Base-by-base conservation (phyloP, 2,888 invertebrate genomes). In the Tetragonula carbonaria region DNA sequence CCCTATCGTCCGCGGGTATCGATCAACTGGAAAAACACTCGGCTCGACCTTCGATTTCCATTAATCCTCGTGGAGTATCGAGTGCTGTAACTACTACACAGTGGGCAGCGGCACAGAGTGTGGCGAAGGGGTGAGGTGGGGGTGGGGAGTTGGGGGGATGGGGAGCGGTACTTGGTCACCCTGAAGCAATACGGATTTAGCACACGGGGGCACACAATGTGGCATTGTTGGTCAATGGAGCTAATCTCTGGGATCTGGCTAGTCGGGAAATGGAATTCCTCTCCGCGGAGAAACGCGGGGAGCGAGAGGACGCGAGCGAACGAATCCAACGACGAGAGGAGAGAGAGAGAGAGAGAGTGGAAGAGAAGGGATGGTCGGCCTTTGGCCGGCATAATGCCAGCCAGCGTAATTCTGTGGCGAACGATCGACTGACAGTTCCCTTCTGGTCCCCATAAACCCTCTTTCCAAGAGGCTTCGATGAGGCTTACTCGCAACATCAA, bases 171-270 rank as follows among this genome's bases (percentile, higher is more conserved):
- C 63, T 55, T 62, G 55, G 62, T 77, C 74, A 65, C 73, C 57
- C 81, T 67, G 78, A 85, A 78, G 78, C 87, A 82, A 80, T 77
- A 67, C 70, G 72, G 73, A 75, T 33, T 33, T 33, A 53, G 71
- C 76, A 68, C 76, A 66, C 75, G 63, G 80, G 45, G 50, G 67
- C 77, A 74, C 75, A 89, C 87, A 88, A 86, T 82, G 87, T 86
- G 80, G 88, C 74, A 90, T 90, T 89, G 90, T 91, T 89, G 89
- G 87, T 89, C 91, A 86, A 91, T 87, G 84, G 72, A 90, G 88
- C 85, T 91, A 90, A 91, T 91, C 89, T 88, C 87, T 79, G 55
- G 85, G 80, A 87, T 77, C 78, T 79, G 83, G 23, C 80, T 57
- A 81, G 45, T 82, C 68, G 86, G 78, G 55, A 55, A 84, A 85